Percentiles rank a stretch among this genome's conserved stretches.
These are phyloP conservation scores for Phalloptychus januarius DNA, from an alignment of 2,797 vertebrate genomes.

Conservation along the genomic window DNA sequence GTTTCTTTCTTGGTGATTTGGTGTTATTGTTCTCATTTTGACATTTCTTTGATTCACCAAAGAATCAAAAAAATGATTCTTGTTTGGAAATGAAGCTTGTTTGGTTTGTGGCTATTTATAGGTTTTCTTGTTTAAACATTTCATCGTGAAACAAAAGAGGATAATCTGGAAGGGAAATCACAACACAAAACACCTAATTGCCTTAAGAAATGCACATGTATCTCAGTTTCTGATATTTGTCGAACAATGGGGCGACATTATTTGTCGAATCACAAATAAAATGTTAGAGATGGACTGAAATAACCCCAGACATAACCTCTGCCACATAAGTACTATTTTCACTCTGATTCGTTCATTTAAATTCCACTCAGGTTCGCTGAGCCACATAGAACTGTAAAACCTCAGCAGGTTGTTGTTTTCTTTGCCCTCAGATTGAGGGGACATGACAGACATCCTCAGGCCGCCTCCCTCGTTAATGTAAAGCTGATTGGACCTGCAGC, in stretches of 20 bases:
- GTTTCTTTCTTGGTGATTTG: neutral
- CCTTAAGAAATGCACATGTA: slow-evolving; percentile 3
- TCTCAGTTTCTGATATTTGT: slow-evolving; percentile 19
- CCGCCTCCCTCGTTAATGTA: slow-evolving; percentile 17
- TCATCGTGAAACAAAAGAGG: slow-evolving; percentile 3
- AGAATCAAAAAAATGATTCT: too few relatives aligned
- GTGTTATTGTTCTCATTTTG: neutral
- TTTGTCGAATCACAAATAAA: neutral
- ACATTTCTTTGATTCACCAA: slow-evolving; percentile 3
- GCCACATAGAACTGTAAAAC: neutral
- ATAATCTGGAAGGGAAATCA: slow-evolving; percentile 22
- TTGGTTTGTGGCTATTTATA: neutral
- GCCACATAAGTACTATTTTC: neutral
- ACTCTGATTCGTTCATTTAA: neutral
- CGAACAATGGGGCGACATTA: neutral
- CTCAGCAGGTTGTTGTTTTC: slow-evolving; percentile 2
- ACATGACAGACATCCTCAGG: slow-evolving; percentile 4
- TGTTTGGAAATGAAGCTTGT: too few relatives aligned
- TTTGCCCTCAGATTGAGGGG: neutral
- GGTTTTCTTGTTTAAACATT: slow-evolving; percentile 2
- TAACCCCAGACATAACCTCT: too few relatives aligned
- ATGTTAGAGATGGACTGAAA: neutral
- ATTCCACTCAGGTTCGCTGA: neutral
- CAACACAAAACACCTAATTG: neutral
- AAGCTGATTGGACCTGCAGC: slow-evolving; percentile 34